phyloP scores from a whole-genome alignment of 2,797 vertebrate species.

The Ctenopoma kingsleyae region DNA sequence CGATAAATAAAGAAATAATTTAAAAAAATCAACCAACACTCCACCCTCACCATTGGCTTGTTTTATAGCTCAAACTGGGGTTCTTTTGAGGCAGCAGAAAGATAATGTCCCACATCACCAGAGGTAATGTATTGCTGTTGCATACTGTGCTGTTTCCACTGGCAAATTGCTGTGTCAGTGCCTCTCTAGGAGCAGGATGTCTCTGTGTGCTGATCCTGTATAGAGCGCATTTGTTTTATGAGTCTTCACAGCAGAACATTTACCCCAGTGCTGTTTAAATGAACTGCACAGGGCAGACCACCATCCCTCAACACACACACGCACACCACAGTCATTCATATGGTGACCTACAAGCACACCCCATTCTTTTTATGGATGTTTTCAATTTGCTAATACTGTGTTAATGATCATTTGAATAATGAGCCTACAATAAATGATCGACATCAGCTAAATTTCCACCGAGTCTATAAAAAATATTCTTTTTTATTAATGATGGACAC shows the following conservation, averaged over 20 bases:
- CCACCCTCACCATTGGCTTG: slow-evolving; percentile 26
- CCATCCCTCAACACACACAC: background rate
- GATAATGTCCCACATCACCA: slow-evolving; percentile 37
- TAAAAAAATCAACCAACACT: slow-evolving; percentile 13
- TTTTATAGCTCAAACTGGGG: slow-evolving; percentile 42
- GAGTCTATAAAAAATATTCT: too few species aligned
- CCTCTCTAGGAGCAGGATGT: slow-evolving; percentile 39
- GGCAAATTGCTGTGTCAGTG: slow-evolving; percentile 67
- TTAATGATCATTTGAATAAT: too few species aligned
- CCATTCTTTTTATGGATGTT: background rate
- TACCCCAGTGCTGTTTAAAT: slow-evolving; percentile 1
- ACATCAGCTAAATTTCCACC: too few species aligned
- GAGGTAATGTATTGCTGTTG: slow-evolving; percentile 63
- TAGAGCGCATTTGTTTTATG: slow-evolving; percentile 67
- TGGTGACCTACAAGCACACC: background rate
- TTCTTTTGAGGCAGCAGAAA: slow-evolving; percentile 33
- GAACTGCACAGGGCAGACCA: slow-evolving; percentile 6
- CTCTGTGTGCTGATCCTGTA: slow-evolving; percentile 59
- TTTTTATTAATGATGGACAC: background rate
- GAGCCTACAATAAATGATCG: too few species aligned
- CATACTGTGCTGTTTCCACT: slow-evolving; percentile 59
- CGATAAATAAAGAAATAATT: background rate
- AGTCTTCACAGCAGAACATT: slow-evolving; percentile 45
- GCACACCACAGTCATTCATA: background rate
- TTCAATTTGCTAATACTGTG: background rate